phyloP scores from a whole-genome alignment of 2,113 vertebrate species.

The Rhinoptilus africanus region DNA sequence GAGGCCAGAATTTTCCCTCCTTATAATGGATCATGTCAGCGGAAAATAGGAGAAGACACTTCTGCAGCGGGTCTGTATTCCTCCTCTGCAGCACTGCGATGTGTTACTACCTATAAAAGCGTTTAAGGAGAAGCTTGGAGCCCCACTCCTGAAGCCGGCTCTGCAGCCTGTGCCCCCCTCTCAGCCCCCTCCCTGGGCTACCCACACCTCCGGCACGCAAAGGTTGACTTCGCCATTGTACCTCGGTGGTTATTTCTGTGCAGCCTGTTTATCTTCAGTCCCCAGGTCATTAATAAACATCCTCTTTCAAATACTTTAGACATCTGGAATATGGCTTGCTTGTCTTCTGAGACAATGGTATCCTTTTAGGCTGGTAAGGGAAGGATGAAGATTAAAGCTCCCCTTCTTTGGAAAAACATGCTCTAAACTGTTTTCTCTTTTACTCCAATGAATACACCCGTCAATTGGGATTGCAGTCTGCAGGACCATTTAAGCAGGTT shows the following conservation, averaged over 20 bases:
- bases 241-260: not conserved
- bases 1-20: not conserved
- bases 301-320: constrained; percentile 37
- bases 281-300: constrained; percentile 57
- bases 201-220: not conserved
- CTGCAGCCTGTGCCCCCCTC: not conserved
- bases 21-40: constrained; percentile 1
- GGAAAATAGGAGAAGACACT: not conserved
- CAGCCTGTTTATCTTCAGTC: constrained; percentile 49
- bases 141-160: rapidly evolving
- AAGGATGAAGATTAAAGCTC: not conserved
- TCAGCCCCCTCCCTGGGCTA: not conserved
- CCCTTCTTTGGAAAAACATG: not conserved
- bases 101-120: not conserved
- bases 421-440: not conserved
- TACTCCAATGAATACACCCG: not conserved
- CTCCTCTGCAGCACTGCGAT: not conserved
- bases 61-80: not conserved
- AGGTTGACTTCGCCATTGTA: constrained; percentile 24
- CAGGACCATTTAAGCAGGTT: not conserved
- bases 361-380: constrained; percentile 9
- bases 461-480: not conserved
- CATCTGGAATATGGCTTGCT: constrained; percentile 60
- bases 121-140: not conserved
- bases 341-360: constrained; percentile 10